Conservation (phyloP, 2,888 invertebrate genomes). For the Eupithecia inturbata region DNA sequence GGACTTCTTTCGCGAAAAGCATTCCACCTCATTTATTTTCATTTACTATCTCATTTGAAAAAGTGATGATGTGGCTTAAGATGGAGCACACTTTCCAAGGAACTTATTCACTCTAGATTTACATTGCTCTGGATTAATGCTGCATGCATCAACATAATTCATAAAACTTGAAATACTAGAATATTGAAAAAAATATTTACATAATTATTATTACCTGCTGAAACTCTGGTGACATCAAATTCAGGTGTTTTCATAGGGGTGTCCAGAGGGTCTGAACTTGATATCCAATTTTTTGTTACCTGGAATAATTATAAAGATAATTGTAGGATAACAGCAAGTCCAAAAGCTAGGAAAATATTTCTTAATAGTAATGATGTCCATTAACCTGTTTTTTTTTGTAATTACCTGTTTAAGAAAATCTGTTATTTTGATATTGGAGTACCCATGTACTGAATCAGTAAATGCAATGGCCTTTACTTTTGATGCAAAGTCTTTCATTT, state of each 20-base stretch:
- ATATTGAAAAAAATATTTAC: too few relatives aligned
- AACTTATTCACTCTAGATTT: too few relatives aligned
- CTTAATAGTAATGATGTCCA: too few relatives aligned
- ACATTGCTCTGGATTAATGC: too few relatives aligned
- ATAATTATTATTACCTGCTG: constrained; percentile 77
- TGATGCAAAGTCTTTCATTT: constrained; percentile 84
- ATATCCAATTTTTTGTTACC: constrained; percentile 86
- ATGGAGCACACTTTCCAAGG: too few relatives aligned
- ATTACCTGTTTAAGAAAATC: constrained; percentile 66
- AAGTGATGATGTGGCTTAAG: too few relatives aligned
- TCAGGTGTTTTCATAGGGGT: constrained; percentile 77
- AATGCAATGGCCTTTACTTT: constrained; percentile 89
- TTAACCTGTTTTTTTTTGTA: too few relatives aligned
- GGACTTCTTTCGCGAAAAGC: too few relatives aligned
- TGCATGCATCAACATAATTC: too few relatives aligned
- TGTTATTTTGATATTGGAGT: constrained; percentile 66
- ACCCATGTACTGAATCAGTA: constrained; percentile 89
- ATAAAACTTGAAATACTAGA: too few relatives aligned
- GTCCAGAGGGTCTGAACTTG: constrained; percentile 83
- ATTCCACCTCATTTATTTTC: too few relatives aligned
- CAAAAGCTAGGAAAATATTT: background rate
- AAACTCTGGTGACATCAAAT: constrained; percentile 83
- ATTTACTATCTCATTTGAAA: too few relatives aligned
- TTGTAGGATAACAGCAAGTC: background rate
- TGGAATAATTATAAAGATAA: constrained; percentile 48